phyloP scores from a whole-genome alignment of 2,113 vertebrate genomes.

The Rhinichthys klamathensis region DNA sequence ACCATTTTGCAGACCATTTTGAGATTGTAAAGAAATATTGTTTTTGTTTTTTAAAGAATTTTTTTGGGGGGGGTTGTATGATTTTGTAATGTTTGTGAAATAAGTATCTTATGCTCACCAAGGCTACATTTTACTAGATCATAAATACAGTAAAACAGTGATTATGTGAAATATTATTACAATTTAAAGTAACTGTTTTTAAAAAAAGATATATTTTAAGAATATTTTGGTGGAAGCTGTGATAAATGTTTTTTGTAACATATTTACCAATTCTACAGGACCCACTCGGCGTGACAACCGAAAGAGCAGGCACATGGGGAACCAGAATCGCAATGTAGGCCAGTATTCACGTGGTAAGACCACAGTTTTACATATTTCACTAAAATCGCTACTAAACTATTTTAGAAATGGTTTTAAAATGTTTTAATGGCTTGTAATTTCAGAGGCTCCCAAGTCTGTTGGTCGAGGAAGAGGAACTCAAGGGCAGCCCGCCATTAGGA shows the following conservation, averaged over 20 bases:
- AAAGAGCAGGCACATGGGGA: slow-evolving; percentile 73
- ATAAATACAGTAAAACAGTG: background rate
- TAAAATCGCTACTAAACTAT: background rate
- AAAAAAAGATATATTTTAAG: background rate
- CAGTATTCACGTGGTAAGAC: slow-evolving; percentile 63
- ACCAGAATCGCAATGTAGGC: slow-evolving; percentile 10
- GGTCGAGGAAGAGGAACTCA: slow-evolving; percentile 5
- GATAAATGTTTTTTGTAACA: background rate
- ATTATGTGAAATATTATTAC: background rate
- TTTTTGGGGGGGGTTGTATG: background rate
- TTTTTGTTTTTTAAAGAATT: no score
- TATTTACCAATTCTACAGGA: slow-evolving; percentile 63
- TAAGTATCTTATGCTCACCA: background rate
- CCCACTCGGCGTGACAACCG: slow-evolving; percentile 78
- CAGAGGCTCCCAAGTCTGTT: slow-evolving; percentile 48
- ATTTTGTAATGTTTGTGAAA: background rate
- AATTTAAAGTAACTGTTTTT: background rate
- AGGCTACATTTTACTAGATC: background rate
- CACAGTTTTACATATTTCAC: background rate
- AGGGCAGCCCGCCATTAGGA: slow-evolving; percentile 54
- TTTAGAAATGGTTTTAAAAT: background rate
- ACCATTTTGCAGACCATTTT: no score
- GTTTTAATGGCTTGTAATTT: background rate
- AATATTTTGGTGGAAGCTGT: background rate
- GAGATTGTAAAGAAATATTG: no score